Evolutionary conservation across 2,797 vertebrate species (phyloP), one percentile per base, ranked within the genome.

Genomic region (Lutjanus campechanus): DNA sequence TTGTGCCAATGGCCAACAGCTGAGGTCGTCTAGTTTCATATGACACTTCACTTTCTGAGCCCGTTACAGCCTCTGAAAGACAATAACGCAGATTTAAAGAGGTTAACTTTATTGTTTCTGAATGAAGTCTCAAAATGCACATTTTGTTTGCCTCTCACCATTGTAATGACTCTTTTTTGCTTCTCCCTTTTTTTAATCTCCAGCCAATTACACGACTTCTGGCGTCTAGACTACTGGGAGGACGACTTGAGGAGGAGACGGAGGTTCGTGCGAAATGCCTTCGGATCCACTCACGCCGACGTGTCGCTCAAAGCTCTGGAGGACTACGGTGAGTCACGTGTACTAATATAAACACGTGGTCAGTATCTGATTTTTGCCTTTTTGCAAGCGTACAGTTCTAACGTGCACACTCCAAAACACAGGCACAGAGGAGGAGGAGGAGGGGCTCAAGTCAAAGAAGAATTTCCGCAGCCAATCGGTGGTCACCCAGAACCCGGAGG

Each of bases 211-310:
- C 97, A 98, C 56, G 98, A 99, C 93, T 99, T 98, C 95, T 99
- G 98, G 98, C 97, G 98, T 74, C 93, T 99, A 88, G 98, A 99
- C 94, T 99, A 99, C 94, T 99, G 98, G 98, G 98, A 99, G 92
- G 98, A 99, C 7, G 98, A 99, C 90, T 93, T 99, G 85, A 97
- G 98, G 79, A 95, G 98, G 69, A 96, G 98, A 87, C 96, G 98
- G 78, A 95, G 98, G 85, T 99, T 99, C 53, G 98, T 99, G 69
- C 97, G 98, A 62, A 99, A 99, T 55, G 97, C 98, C 16, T 99
- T 99, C 80, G 98, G 98, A 54, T 99, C 97, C 70, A 98, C 98
- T 79, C 98, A 99, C 25, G 92, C 97, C 1, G 98, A 99, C 62
- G 95, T 97, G 25, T 88, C 95, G 4, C 96, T 98, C 73, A 99